Base-by-base conservation (phyloP, 2,113 vertebrate genomes). In the Chaetura pelagica region DNA sequence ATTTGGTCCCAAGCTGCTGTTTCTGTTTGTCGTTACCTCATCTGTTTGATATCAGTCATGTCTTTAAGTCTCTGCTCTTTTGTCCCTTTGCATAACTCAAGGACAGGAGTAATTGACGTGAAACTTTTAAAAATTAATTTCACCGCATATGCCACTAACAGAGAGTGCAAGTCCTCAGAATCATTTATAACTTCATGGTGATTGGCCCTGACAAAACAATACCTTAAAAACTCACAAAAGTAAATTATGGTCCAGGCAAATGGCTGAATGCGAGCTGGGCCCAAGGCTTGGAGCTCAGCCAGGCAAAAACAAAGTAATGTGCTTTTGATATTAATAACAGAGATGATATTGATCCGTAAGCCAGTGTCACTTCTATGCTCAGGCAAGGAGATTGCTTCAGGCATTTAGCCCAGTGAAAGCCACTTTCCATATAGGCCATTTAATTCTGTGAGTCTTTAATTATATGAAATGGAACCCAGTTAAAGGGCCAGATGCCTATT, bases 161-260 rank as follows among this genome's bases (percentile, higher is more conserved):
- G 98, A 98, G 97, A 98, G 98, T 97, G 95, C 98, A 98, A 98
- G 98, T 98, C 98, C 97, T 97, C 93, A 97, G 97, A 97, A 98
- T 99, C 99, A 98, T 99, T 99, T 99, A 99, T 99, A 99, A 99
- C 99, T 99, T 99, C 99, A 99, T 94, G 97, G 98, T 99, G 99
- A 99, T 99, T 99, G 99, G 99, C 98, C 98, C 98, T 99, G 99
- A 99, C 99, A 99, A 99, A 99, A 99, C 99, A 99, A 99, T 99
- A 99, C 99, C 99, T 99, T 99, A 99, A 99, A 99, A 99, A 99
- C 99, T 99, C 99, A 99, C 98, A 97, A 99, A 99, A 99, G 99
- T 99, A 99, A 99, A 99, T 99, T 99, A 99, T 99, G 98, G 98
- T 97, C 98, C 97, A 94, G 97, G 99, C 99, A 99, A 99, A 99